Percentiles rank a stretch among this genome's conserved stretches.
These are phyloP conservation scores for Megathymus violae DNA, from an alignment of 1,140 invertebrate species.

Conservation along the genomic window DNA sequence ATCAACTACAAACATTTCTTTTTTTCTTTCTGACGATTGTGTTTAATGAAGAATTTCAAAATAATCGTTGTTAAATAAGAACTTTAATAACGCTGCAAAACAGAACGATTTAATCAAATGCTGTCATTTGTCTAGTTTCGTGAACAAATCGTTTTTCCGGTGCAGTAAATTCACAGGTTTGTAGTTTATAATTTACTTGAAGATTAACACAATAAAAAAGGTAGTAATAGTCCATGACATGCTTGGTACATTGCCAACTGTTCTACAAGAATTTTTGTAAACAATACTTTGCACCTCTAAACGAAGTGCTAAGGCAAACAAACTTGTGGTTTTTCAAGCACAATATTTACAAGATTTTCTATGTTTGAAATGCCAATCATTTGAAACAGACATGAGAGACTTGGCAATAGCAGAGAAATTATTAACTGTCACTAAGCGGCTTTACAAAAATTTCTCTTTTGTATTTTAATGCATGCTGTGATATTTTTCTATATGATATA, in stretches of 20 bases:
- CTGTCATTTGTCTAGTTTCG: constrained; percentile 59
- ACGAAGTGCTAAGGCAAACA: constrained; percentile 1
- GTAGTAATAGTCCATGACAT: too few relatives aligned
- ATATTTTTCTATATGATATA: too few relatives aligned
- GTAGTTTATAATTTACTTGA: constrained; percentile 46
- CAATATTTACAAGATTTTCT: constrained; percentile 1
- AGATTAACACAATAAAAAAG: constrained; percentile 46
- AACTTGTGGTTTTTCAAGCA: constrained; percentile 16
- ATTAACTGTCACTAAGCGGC: too few relatives aligned
- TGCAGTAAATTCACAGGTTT: constrained; percentile 59
- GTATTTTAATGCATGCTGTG: too few relatives aligned
- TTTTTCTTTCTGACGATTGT: constrained; percentile 48
- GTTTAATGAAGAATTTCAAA: constrained; percentile 39
- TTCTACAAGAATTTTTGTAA: too few relatives aligned
- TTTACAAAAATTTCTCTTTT: constrained; percentile 10
- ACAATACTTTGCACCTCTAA: too few relatives aligned
- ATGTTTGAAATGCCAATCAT: background rate
- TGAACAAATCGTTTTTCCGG: constrained; percentile 48
- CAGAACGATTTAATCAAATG: constrained; percentile 45
- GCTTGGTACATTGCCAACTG: too few relatives aligned
- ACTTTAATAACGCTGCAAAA: constrained; percentile 41
- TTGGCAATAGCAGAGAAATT: too few relatives aligned
- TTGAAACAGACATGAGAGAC: background rate
- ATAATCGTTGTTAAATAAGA: constrained; percentile 32
- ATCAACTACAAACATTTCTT: constrained; percentile 26